Evolutionary conservation across 2,888 invertebrate genomes (phyloP), one percentile per base, ranked within the genome.

Genomic region (Trachelus tabidus): DNA sequence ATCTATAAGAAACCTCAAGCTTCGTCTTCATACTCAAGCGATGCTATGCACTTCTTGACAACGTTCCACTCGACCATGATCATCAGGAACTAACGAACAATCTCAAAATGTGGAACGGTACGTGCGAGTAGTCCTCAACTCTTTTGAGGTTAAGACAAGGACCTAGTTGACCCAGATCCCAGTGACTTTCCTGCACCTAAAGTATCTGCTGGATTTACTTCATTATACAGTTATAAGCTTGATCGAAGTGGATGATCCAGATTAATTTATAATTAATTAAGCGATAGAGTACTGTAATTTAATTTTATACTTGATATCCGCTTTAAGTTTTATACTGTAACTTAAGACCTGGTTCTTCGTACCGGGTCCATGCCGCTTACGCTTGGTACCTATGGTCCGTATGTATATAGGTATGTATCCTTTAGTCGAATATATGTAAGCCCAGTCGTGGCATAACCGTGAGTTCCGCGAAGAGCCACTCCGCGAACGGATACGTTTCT

Each of bases 401-500:
- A 6, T 40, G 40, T 40, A 6, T 40, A 40, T 40, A 23, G 6
- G 40, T 9, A 23, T 6, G 40, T 23, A 40, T 23, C 23, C 15
- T 23, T 40, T 40, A 23, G 56, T 56, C 56, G 56, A 56, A 56
- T 56, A 56, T 56, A 56, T 56, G 56, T 56, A 56, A 56, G 56
- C 56, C 23, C 56, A 23, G 56, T 56, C 56, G 56, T 56, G 56
- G 56, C 56, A 75, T 75, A 34, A 68, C 35, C 73, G 76, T 40
- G 71, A 35, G 76, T 68, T 76, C 76, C 68, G n/a, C 71, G 76
- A 76, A 68, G 73, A 31, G 77, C 77, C 77, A 33, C 40, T 73
- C 73, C 81, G 76, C 78, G 68, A 77, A 79, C 75, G 75, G 37
- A 37, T 71, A 73, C 79, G 77, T 56, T 77, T 76, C 80, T 80